A percentile compares a stretch with the other conserved stretches of the same genome.
Evolutionary conservation across 2,113 vertebrate genomes (phyloP).

Genomic region (Grantiella picta): DNA sequence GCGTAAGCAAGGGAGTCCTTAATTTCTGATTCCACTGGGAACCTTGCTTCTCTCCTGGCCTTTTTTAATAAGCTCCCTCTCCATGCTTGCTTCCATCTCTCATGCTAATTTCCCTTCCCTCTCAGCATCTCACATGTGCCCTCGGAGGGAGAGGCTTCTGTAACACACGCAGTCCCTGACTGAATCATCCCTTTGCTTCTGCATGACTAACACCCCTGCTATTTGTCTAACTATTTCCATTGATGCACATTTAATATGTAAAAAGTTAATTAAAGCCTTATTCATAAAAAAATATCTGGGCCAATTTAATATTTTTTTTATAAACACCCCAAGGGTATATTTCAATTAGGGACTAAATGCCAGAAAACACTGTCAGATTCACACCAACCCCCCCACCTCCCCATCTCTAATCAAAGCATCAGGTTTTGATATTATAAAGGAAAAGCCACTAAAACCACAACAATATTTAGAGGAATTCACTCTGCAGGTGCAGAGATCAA

Average conservation of each 20-base stretch:
- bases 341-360: constrained; percentile 49
- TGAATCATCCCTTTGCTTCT: constrained; percentile 44
- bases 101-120: constrained; percentile 27
- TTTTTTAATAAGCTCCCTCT: background rate
- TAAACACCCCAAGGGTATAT: constrained; percentile 48
- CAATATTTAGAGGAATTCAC: background rate
- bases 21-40: background rate
- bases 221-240: constrained; percentile 43
- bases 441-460: constrained; percentile 45
- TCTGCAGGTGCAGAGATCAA: constrained; percentile 43
- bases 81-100: background rate
- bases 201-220: constrained; percentile 24
- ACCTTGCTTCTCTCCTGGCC: background rate
- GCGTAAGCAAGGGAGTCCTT: background rate
- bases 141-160: background rate
- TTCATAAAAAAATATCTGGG: constrained; percentile 54
- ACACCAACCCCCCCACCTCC: background rate
- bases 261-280: constrained; percentile 65
- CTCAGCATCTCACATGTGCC: background rate
- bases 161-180: background rate
- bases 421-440: constrained; percentile 2
- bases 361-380: background rate
- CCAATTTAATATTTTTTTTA: constrained; percentile 29
- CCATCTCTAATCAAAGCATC: constrained; percentile 29
- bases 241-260: constrained; percentile 47